These are phyloP conservation scores for Rhingia campestris DNA, from an alignment of 2,888 invertebrate genomes.

Conservation along the genomic window DNA sequence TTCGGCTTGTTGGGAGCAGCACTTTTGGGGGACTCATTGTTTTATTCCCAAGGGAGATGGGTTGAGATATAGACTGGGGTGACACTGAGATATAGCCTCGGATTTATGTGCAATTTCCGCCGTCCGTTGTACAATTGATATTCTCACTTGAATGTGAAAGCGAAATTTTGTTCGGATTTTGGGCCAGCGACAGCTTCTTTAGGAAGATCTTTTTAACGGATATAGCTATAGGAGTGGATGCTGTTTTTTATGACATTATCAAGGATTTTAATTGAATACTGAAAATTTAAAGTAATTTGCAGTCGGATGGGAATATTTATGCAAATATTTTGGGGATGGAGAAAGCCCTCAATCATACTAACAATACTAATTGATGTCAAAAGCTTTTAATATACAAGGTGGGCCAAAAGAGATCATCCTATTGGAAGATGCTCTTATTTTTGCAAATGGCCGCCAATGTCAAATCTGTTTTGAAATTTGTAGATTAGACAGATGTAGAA, in stretches of 20 bases:
- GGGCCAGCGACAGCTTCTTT: slow-evolving; percentile 29
- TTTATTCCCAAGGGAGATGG: slow-evolving; percentile 14
- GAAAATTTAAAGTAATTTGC: neutral
- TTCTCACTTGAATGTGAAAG: slow-evolving; percentile 53
- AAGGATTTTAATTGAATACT: slow-evolving; percentile 23
- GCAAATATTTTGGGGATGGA: too few relatives aligned
- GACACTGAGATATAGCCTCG: slow-evolving; percentile 66
- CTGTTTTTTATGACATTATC: slow-evolving; percentile 1
- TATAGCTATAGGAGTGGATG: neutral
- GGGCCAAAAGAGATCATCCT: too few relatives aligned
- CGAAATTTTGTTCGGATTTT: slow-evolving; percentile 28
- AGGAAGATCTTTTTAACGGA: slow-evolving; percentile 18
- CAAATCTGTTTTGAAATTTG: too few relatives aligned
- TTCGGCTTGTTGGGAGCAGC: slow-evolving; percentile 47
- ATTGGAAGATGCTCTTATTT: too few relatives aligned
- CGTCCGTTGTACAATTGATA: slow-evolving; percentile 62
- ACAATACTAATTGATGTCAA: too few relatives aligned
- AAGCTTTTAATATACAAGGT: too few relatives aligned
- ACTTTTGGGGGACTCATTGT: slow-evolving; percentile 44
- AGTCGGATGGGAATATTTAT: neutral
- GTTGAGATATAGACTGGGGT: slow-evolving; percentile 20
- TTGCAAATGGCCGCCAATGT: too few relatives aligned
- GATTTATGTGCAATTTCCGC: slow-evolving; percentile 72
- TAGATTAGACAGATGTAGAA: too few relatives aligned
- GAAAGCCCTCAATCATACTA: too few relatives aligned